Conservation (phyloP, 2,888 invertebrate species). For the Drosophila siamana region DNA sequence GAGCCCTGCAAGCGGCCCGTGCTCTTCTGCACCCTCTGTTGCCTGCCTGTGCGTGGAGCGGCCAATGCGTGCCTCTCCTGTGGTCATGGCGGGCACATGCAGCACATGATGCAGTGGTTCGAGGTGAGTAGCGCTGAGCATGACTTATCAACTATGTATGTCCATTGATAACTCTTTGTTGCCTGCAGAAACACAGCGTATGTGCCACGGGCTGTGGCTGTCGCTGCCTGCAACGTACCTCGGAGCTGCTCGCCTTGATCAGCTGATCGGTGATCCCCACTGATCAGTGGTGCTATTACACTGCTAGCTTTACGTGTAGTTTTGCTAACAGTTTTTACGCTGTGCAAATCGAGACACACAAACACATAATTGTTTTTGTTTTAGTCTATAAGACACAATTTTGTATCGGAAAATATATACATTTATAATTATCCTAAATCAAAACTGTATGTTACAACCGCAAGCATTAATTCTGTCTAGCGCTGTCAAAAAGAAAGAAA, state of each 20-base stretch:
- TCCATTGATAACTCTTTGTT: background rate
- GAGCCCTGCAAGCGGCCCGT: slow-evolving; percentile 90
- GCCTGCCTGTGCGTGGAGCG: slow-evolving; percentile 93
- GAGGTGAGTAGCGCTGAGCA: slow-evolving; percentile 69
- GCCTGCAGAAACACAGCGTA: slow-evolving; percentile 87
- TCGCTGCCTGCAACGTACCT: slow-evolving; percentile 91
- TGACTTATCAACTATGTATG: background rate
- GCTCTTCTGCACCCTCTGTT: slow-evolving; percentile 93
- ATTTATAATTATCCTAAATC: too few species aligned
- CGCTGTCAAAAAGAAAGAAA: too few species aligned
- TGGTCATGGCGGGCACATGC: slow-evolving; percentile 96
- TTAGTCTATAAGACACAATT: slow-evolving; percentile 44
- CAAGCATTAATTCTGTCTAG: too few species aligned
- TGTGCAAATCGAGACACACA: slow-evolving; percentile 36
- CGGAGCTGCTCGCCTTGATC: slow-evolving; percentile 76
- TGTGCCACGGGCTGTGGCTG: slow-evolving; percentile 98
- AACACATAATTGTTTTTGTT: slow-evolving; percentile 38
- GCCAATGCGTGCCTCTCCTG: slow-evolving; percentile 95
- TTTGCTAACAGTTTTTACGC: slow-evolving; percentile 18
- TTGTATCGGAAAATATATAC: slow-evolving; percentile 44
- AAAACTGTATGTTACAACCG: too few species aligned
- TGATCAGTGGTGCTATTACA: background rate
- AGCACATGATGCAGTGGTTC: slow-evolving; percentile 94
- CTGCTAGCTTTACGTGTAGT: slow-evolving; percentile 13
- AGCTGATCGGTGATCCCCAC: slow-evolving; percentile 50